phyloP scores from a whole-genome alignment of 1,140 invertebrate genomes.

The Eumaeus atala region DNA sequence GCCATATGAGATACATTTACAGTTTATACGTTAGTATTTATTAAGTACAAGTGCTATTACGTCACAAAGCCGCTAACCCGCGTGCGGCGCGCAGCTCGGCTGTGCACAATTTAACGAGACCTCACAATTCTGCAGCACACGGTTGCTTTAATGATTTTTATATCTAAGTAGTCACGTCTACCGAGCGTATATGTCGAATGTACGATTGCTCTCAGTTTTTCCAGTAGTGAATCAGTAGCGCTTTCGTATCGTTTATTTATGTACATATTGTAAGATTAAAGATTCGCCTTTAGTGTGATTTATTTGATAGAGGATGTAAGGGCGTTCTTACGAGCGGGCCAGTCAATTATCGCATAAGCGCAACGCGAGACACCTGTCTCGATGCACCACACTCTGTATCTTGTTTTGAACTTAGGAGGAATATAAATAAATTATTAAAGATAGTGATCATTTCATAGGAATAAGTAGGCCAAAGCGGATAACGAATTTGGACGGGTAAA shows the following conservation, averaged over 20 bases:
- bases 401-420: constrained; percentile 69
- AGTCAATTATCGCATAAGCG: constrained; percentile 64
- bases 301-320: constrained; percentile 50
- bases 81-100: constrained; percentile 14
- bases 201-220: constrained; percentile 60
- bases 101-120: constrained; percentile 52
- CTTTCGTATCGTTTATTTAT: constrained; percentile 65
- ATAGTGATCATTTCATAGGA: constrained; percentile 71
- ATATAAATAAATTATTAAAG: constrained; percentile 67
- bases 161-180: constrained; percentile 64
- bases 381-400: constrained; percentile 65
- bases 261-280: constrained; percentile 66
- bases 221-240: constrained; percentile 67
- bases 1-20: constrained; percentile 21
- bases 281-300: constrained; percentile 58
- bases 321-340: constrained; percentile 49
- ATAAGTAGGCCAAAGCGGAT: constrained; percentile 66
- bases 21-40: constrained; percentile 2
- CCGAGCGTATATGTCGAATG: constrained; percentile 50
- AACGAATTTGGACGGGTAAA: constrained; percentile 69
- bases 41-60: neutral
- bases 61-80: constrained; percentile 1
- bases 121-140: constrained; percentile 60
- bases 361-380: constrained; percentile 40
- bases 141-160: constrained; percentile 64